Base-by-base conservation (phyloP, 2,113 vertebrate species). In the Cromileptes altivelis region DNA sequence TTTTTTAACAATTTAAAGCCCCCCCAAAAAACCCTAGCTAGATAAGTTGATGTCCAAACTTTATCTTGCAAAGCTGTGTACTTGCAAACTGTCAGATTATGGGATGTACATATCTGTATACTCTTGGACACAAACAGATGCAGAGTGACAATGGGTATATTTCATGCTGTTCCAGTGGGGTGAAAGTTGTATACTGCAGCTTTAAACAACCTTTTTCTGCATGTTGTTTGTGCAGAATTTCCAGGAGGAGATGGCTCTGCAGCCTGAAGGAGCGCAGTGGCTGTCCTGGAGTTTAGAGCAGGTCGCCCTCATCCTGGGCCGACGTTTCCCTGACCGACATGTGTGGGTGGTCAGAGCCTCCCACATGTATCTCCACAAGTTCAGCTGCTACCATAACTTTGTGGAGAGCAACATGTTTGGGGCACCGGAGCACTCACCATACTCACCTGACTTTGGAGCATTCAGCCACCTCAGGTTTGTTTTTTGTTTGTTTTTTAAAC, bases 381-480 rank as follows among this genome's bases (percentile, higher is more conserved):
- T 99, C 95, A 99, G 97, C 95, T 97, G 98, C 94, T 99, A 99
- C 6, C 94, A 96, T 85, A 97, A 99, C 93, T 99, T 99, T 76
- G 98, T 99, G 91, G 95, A 94, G 0, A 98, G 98, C 91, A 98
- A 98, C 94, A 93, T 97, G 95, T 99, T 99, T 84, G 98, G 98
- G 60, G 97, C 97, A 2, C 98, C 98, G 30, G 96, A 98, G 92
- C 97, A 99, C 91, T 95, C 77, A 8, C 37, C 91, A 5, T 97
- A 98, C 92, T 95, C 81, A 10, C 25, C 92, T 14, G 94, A 97
- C 86, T 94, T 91, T 47, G 96, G 97, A 85, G 98, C 97, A 3
- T 95, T 99, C 80, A 95, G 27, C 65, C 98, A 99, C 75, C 97
- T 99, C 93, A 96, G 93, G 94, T 94, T 45, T 60, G 63, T 4